phyloP scores from a whole-genome alignment of 2,888 invertebrate species.

The Girardia tigrina region DNA sequence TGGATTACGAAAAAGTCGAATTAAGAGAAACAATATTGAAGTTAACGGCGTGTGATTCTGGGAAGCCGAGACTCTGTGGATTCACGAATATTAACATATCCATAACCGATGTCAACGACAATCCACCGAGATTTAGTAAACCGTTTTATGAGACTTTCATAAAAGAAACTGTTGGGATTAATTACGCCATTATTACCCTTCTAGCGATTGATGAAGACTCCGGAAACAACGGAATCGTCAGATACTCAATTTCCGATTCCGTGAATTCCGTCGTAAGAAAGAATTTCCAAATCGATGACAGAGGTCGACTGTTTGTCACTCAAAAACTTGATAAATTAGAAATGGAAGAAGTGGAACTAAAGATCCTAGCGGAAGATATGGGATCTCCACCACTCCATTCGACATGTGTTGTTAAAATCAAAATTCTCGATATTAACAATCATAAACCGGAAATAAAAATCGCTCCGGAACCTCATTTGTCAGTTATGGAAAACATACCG shows the following conservation, averaged over 20 bases:
- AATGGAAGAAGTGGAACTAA: slow-evolving; percentile 8
- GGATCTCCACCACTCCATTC: not conserved
- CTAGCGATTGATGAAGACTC: not conserved
- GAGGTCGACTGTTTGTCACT: not conserved
- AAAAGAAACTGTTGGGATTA: not conserved
- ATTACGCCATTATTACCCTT: not conserved
- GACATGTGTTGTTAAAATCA: slow-evolving; percentile 3
- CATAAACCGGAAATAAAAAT: slow-evolving; percentile 10
- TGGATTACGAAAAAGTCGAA: slow-evolving; percentile 9
- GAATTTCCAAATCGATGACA: not conserved
- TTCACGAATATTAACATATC: not conserved
- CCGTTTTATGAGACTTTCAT: not conserved
- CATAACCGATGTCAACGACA: not conserved
- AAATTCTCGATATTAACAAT: not conserved
- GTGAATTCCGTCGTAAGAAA: not conserved
- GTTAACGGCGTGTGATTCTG: not conserved
- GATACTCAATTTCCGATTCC: not conserved
- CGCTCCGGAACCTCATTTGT: not conserved
- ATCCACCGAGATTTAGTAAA: slow-evolving; percentile 1
- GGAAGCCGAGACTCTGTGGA: not conserved
- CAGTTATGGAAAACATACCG: slow-evolving; percentile 13
- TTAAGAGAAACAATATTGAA: not conserved
- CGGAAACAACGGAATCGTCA: not conserved
- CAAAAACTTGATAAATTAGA: not conserved
- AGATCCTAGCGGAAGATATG: not conserved